Base-by-base conservation (phyloP, 2,888 invertebrate genomes). In the Campaea margaritaria region DNA sequence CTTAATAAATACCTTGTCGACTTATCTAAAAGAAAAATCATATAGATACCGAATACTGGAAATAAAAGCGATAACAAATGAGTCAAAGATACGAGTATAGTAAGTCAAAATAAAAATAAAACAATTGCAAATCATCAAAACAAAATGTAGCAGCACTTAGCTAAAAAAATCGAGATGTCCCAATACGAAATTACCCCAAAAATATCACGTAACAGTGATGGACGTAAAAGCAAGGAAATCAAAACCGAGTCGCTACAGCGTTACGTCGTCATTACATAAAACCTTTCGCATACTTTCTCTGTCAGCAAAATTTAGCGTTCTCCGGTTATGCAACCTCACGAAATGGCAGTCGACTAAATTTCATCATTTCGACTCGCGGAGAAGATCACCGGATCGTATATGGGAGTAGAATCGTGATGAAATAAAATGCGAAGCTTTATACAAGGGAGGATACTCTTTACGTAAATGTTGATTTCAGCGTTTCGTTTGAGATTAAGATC, bases 211-310 rank as follows among this genome's bases (percentile, higher is more conserved):
- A 91, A 91, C 81, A 68, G 70, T 81, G 86, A 87, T 87, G 85
- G 77, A 84, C 85, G 85, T 87, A 87, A 89, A 90, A 88, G 89
- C 79, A 86, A 91, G 90, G 91, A 91, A 91, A 92, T 91, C 91
- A 91, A 91, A 91, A 90, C 88, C 79, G 81, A 88, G 85, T 82
- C 84, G 85, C 82, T 86, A 81, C 84, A 83, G 65, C 75, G 89
- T 91, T 91, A 92, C 92, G 91, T 91, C 73, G 79, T 67, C 72
- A 66, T 92, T 92, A 89, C 87, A 87, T 91, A 91, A 91, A 85
- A 79, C 89, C 92, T 92, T 92, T 92, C 92, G 91, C 85, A 85
- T 86, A 90, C 92, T 92, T 92, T 92, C 92, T 91, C 92, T 89
- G 91, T 86, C 90, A 87, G 88, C 91, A 91, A 91, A 92, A 91